Evolutionary conservation across 1,140 invertebrate genomes (phyloP), one percentile per base, ranked within the genome.

Genomic region (Eurosta solidaginis): DNA sequence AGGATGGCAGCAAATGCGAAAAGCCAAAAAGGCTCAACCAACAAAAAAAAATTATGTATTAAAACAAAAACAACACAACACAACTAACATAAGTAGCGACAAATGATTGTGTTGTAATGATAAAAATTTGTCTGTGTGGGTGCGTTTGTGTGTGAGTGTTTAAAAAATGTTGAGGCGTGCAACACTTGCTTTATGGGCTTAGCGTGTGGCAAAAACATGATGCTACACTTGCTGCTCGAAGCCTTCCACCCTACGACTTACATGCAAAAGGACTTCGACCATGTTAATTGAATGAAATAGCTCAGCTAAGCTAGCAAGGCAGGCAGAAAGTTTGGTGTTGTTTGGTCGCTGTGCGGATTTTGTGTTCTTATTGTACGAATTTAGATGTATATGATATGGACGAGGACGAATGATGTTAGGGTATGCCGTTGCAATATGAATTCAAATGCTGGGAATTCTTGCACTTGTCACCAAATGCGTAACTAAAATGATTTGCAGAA

Each of bases 161-260:
- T 29, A 42, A 77, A 36, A 42, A 77, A 42, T 77, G 76, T 33
- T 52, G 54, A 81, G 83, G 82, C 84, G 84, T 81, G 83, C 81
- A 84, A 86, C 84, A 86, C 85, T 86, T 86, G 85, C 83, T 83
- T 80, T 82, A 80, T 83, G 80, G 82, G 82, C 86, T 84, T 83
- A 83, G 80, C 81, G 82, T 80, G 79, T 44, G 78, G 79, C 77
- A 82, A 81, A 83, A 80, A 85, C 84, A 85, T 84, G 82, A 86
- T 86, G 84, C 83, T 86, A 83, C 85, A 86, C 85, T 86, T 86
- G 85, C 83, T 75, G 47, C 74, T 68, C 27, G 29, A 22, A 49
- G 44, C 68, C 52, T 17, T 9, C 25, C 25, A 42, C 17, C 52
- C 45, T 76, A 73, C 78, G 77, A 77, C 78, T 54, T 77, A 52